Base-by-base conservation (phyloP, 2,797 vertebrate species). In the Channa striata region DNA sequence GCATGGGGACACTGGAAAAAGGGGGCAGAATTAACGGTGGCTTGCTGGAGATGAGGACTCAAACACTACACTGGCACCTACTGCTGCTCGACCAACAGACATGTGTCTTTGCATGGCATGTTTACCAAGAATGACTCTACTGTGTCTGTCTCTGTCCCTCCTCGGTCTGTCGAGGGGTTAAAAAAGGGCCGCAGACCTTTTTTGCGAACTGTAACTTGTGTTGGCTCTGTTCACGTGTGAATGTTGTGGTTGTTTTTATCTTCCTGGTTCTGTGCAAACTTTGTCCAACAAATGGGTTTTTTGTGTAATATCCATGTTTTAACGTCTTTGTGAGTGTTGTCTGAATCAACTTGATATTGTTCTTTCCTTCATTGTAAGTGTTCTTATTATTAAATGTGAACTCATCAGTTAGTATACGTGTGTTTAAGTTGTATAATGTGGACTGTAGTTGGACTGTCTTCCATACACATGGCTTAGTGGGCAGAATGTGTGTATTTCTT, bases 161-260 rank as follows among this genome's bases (percentile, higher is more conserved):
- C 86, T 74, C 70, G 42, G 34, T 50, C 63, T 61, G 42, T 81
- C 51, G 57, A 76, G 62, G 52, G 54, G 14, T 47, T 46, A 62
- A 80, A 81, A 85, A 89, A 88, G 87, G 86, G 84, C 63, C 17
- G 23, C 48, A 62, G 68, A 80, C 82, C 85, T 88, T 92, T 92
- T 89, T 87, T 84, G 75, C 72, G 48, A 87, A 84, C 67, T 64
- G 20, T 82, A 74, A 83, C 74, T 80, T 75, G 57, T 56, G 66
- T 85, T 59, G 75, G 82, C 50, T 80, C 48, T 80, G 72, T 90
- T 91, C 84, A 89, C 89, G 91, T 89, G 85, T 91, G 86, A 87
- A 81, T 91, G 88, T 79, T 83, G 82, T 84, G 72, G 68, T 80
- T 80, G 78, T 81, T 85, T 82, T 86, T 83, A 68, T 75, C 75